Base-by-base conservation (phyloP, 2,797 vertebrate species). In the Oophaga sylvatica region DNA sequence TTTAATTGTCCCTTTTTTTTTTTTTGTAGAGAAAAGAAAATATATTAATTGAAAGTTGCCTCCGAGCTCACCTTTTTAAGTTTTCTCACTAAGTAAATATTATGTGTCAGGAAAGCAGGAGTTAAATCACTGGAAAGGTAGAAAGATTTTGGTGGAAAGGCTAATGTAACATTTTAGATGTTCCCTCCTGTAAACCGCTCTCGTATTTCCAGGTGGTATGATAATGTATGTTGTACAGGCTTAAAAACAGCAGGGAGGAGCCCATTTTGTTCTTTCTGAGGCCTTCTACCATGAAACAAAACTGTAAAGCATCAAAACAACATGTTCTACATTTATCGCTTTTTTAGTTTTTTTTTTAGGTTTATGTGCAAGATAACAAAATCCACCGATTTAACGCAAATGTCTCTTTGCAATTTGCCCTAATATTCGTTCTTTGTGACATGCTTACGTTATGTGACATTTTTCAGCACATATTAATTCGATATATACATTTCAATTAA, bases 31-130 rank as follows among this genome's bases (percentile, higher is more conserved):
- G 71, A 82, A 78, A 85, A 80, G 35, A 89, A 96, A 95, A 95
- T 96, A 95, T 98, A 97, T 97, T 98, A 98, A 99, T 98, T 98
- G 97, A 98, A 99, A 98, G 96, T 97, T 97, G 96, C 97, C 96
- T 94, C 96, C 96, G 97, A 94, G 92, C 88, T 96, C 95, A 95
- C 95, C 96, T 97, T 97, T n/a, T 96, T 41, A 85, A 92, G 93
- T 92, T 92, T 86, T 91, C 91, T 91, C 93, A 95, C 94, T 92
- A 89, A 93, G 93, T 94, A 94, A 90, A 87, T 92, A 93, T 90
- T 93, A 93, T 92, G 90, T 92, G 90, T 93, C 92, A 85, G 86
- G 87, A 82, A 84, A 73, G 87, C 82, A 80, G 57, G 82, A 45
- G 56, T 84, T 79, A 80, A 70, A 84, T 60, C 60, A 68, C 79